A percentile compares a stretch with the other conserved stretches of the same genome.
These are phyloP conservation scores for Rhagologus leucostigma DNA, from an alignment of 2,113 vertebrate genomes.

Conservation along the genomic window DNA sequence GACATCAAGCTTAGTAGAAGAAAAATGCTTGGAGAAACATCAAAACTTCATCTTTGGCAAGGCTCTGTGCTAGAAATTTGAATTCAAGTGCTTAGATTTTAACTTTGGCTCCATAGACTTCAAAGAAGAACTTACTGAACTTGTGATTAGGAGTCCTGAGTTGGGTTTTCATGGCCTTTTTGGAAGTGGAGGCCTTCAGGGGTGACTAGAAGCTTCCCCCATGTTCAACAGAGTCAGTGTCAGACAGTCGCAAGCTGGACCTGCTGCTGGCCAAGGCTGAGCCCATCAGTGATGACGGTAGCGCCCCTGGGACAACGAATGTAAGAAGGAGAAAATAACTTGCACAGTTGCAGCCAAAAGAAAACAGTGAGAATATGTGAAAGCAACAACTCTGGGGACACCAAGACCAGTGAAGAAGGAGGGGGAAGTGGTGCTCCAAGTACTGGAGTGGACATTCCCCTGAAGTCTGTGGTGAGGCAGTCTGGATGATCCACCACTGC, in stretches of 20 bases:
- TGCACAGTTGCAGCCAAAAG: neutral
- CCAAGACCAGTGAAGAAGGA: neutral
- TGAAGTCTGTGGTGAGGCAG: neutral
- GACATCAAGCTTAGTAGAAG: neutral
- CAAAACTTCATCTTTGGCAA: constrained; percentile 14
- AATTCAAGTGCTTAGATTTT: neutral
- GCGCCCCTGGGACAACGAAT: accelerated
- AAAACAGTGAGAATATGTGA: neutral
- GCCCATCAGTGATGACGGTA: accelerated
- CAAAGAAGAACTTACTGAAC: neutral
- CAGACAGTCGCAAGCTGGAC: neutral
- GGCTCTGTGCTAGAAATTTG: neutral
- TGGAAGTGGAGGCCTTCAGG: neutral
- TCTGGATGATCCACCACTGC: neutral
- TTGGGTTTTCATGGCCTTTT: neutral
- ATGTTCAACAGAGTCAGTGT: neutral
- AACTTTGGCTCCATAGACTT: neutral
- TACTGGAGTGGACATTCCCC: accelerated
- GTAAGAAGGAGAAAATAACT: neutral
- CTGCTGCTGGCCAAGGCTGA: neutral
- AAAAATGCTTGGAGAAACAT: constrained; percentile 4
- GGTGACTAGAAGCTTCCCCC: neutral
- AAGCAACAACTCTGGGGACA: neutral
- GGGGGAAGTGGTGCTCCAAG: neutral
- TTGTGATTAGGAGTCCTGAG: neutral